These are phyloP conservation scores for Cricetomys ansorgei DNA, from an alignment of 2,113 vertebrate species.

Conservation along the genomic window DNA sequence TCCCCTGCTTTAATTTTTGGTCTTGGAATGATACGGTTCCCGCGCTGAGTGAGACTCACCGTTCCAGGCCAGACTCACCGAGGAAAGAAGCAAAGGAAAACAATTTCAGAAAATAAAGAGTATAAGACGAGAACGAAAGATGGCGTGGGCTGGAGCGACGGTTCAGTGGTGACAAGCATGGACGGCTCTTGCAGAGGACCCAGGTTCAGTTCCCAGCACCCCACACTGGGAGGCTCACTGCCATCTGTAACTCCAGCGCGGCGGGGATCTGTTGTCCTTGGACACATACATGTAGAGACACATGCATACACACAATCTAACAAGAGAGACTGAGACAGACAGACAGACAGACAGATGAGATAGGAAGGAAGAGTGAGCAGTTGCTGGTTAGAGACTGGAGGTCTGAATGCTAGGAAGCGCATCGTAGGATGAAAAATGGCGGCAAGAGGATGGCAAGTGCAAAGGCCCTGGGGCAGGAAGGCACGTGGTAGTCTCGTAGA, in stretches of 20 bases:
- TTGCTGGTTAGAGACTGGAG: neutral
- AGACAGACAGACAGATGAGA: neutral
- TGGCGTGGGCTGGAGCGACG: neutral
- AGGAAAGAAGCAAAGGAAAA: neutral
- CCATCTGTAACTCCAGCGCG: neutral
- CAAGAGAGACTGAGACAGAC: neutral
- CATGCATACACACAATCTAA: neutral
- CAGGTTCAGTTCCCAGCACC: neutral
- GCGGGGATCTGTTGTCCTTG: neutral
- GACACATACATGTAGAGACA: neutral
- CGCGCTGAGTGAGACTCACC: no score
- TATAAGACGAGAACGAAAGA: neutral
- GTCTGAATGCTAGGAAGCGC: neutral
- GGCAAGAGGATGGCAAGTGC: neutral
- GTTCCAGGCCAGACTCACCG: no score
- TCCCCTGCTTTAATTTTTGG: neutral
- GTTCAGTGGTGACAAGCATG: no score
- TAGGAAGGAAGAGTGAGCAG: neutral
- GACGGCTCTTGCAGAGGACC: neutral
- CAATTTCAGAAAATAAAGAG: neutral
- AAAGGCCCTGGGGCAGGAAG: neutral
- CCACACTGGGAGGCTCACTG: neutral
- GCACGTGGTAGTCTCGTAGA: neutral
- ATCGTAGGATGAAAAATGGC: no score
- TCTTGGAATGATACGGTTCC: fast-evolving